phyloP scores from a whole-genome alignment of 2,113 vertebrate species.

The cat (Felis catus) region F.catus_Fca126_mat1.0 CM031419.1:155286501-155287000 shows the following conservation, averaged over 20 bases:
- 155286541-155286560: background rate
- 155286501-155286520: background rate
- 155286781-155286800: background rate
- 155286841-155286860: background rate
- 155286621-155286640: background rate
- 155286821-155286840: background rate
- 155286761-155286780: background rate
- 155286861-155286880: background rate
- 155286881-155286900: background rate
- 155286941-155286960: background rate
- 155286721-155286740: background rate
- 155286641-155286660: background rate
- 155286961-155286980: background rate
- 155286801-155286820: background rate
- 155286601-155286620: background rate
- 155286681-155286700: background rate
- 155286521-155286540: background rate
- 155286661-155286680: background rate
- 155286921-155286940: background rate
- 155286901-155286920: background rate
- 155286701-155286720: background rate
- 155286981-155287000: background rate
- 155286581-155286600: background rate
- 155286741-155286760: background rate
- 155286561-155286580: background rate